A percentile compares a stretch with the other conserved stretches of the same genome.
phyloP scores from a whole-genome alignment of 1,140 invertebrate species.

The Triops longicaudatus region DNA sequence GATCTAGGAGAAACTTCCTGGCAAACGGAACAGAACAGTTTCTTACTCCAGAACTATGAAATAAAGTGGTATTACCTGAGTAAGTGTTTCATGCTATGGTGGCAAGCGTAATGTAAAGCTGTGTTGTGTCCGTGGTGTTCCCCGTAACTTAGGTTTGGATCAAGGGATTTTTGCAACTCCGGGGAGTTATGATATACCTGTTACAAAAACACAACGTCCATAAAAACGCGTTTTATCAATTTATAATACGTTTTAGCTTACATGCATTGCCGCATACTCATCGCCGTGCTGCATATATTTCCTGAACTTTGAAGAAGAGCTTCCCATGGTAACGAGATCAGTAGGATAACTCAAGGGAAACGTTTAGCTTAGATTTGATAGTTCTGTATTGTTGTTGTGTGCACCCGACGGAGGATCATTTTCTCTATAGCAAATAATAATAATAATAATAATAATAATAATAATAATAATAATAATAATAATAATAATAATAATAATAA shows the following conservation, averaged over 20 bases:
- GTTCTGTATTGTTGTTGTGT: neutral
- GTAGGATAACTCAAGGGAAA: neutral
- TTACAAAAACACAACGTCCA: no score
- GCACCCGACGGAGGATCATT: neutral
- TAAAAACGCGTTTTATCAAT: no score
- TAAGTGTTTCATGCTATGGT: slow-evolving; percentile 59
- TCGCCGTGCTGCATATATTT: slow-evolving; percentile 63
- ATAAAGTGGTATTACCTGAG: slow-evolving; percentile 40
- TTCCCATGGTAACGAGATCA: slow-evolving; percentile 47
- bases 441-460: no score
- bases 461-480: no score
- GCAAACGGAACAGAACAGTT: slow-evolving; percentile 31
- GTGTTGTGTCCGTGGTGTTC: slow-evolving; percentile 59
- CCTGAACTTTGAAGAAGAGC: slow-evolving; percentile 59
- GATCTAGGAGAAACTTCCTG: slow-evolving; percentile 56
- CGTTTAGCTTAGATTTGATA: neutral
- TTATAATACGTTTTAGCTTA: no score
- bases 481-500: no score
- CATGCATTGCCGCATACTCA: slow-evolving; percentile 59
- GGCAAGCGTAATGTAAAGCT: slow-evolving; percentile 56
- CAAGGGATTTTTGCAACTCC: slow-evolving; percentile 54
- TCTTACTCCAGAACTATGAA: neutral
- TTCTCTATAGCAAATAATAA: neutral
- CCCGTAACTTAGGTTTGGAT: slow-evolving; percentile 60
- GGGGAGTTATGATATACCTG: slow-evolving; percentile 51